Base-by-base conservation (phyloP, 30 jellyfish, hydroid and myxozoan species). In the Rhopilema esculentum region DNA sequence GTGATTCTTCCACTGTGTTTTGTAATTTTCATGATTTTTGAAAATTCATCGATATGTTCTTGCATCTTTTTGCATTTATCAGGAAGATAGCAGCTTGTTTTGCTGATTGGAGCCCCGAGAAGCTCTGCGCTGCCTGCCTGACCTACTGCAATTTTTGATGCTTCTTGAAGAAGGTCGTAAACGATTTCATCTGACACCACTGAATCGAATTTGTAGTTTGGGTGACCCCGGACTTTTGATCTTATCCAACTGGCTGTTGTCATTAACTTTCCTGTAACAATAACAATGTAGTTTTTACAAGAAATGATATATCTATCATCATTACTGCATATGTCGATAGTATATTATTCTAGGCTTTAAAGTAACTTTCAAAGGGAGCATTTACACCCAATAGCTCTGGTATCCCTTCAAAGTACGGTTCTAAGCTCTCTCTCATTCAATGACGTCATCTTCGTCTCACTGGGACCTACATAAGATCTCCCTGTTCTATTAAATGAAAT, bases 231-330 rank as follows among this genome's bases (percentile, higher is more conserved):
- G 62, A 95, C 79, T 30, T 86, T 87, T 18, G 91, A 68, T 70
- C 99, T 88, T 21, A 95, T 91, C 97, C 97, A 95, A 15, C 74
- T 69, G 16, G 99, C 99, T 23, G 96, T 78, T 29, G 99, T 95
- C 98, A 90, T 89, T 20, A 95, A 90, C 24, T 86, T 83, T 6
- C 99, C 99, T 95, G 77, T 2, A 61, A 51, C 12, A 18, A 33
- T 17, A 8, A 52, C 52, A 61, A 21, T n/a, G n/a, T n/a, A n/a
- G n/a, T n/a, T n/a, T n/a, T n/a, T n/a, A n/a, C n/a, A n/a, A n/a
- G n/a, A n/a, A n/a, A n/a, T n/a, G n/a, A n/a, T n/a, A n/a, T n/a
- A n/a, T n/a, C n/a, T n/a, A n/a, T n/a, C n/a, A n/a, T n/a, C n/a
- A n/a, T n/a, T n/a, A n/a, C n/a, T n/a, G n/a, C n/a, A n/a, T n/a